Conservation (phyloP, 2,113 vertebrate species). For the Paracanthobrama guichenoti region DNA sequence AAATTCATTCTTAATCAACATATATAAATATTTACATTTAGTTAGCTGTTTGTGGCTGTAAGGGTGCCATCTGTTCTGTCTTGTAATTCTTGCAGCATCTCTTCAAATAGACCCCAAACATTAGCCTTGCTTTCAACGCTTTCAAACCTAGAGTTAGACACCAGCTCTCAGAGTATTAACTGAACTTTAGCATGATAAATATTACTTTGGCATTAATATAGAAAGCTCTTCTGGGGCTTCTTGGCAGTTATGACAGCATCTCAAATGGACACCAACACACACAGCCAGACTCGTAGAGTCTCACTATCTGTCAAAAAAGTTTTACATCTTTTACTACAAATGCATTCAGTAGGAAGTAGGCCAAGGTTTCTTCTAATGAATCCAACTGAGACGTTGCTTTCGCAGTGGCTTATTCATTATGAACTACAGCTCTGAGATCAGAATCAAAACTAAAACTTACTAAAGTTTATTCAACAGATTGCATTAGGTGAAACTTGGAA, state of each 20-base stretch:
- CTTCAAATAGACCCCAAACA: background rate
- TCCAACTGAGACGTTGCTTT: conserved; percentile 3
- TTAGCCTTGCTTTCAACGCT: background rate
- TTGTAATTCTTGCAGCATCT: background rate
- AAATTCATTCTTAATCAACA: background rate
- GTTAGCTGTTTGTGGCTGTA: background rate
- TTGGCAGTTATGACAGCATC: conserved; percentile 28
- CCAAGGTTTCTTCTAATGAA: conserved; percentile 3
- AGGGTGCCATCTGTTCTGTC: background rate
- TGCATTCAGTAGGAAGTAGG: conserved; percentile 38
- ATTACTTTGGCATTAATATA: conserved; percentile 24
- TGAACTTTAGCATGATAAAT: conserved; percentile 29
- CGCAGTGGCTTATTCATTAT: conserved; percentile 25
- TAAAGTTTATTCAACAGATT: background rate
- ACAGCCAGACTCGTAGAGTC: background rate
- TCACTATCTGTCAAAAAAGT: conserved; percentile 21
- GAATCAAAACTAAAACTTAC: background rate
- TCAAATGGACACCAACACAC: conserved; percentile 30
- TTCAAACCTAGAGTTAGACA: background rate
- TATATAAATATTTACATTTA: background rate
- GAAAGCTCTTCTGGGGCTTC: conserved; percentile 6
- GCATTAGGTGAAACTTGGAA: background rate
- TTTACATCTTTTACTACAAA: conserved; percentile 28
- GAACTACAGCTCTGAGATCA: background rate
- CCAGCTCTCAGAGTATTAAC: background rate